Percentiles rank a stretch among this genome's conserved stretches.
phyloP scores from a whole-genome alignment of 2,888 invertebrate species.

The Harpalus rufipes region DNA sequence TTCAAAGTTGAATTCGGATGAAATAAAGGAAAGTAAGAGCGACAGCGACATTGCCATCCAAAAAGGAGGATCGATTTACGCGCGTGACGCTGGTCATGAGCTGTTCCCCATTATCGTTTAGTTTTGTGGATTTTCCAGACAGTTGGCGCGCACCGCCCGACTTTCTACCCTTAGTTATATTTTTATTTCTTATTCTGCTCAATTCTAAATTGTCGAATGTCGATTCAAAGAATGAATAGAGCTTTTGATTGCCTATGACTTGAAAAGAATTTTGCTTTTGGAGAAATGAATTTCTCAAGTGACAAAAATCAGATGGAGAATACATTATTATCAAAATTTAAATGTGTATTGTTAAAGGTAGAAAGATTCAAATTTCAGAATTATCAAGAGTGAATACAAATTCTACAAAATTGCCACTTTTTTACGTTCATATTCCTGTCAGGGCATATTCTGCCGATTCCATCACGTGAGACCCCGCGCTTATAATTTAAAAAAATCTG shows the following conservation, averaged over 20 bases:
- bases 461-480: too few species aligned
- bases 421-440: neutral
- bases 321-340: slow-evolving; percentile 28
- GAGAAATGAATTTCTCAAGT: slow-evolving; percentile 32
- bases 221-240: slow-evolving; percentile 42
- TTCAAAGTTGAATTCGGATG: too few species aligned
- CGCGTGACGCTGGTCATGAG: slow-evolving; percentile 55
- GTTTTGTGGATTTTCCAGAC: slow-evolving; percentile 61
- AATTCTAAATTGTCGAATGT: slow-evolving; percentile 26
- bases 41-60: too few species aligned
- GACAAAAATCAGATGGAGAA: slow-evolving; percentile 46
- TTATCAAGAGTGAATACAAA: neutral
- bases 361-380: neutral
- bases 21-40: too few species aligned
- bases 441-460: too few species aligned
- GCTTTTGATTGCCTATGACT: slow-evolving; percentile 37
- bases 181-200: slow-evolving; percentile 47
- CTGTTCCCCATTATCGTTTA: slow-evolving; percentile 63
- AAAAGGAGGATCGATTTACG: slow-evolving; percentile 51
- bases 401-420: neutral
- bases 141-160: slow-evolving; percentile 37
- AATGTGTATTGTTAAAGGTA: slow-evolving; percentile 23
- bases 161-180: slow-evolving; percentile 33
- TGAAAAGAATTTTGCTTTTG: slow-evolving; percentile 42
- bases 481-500: too few species aligned